Percentiles rank a stretch among this genome's conserved stretches.
These are phyloP conservation scores for Pararge aegeria DNA, from an alignment of 1,140 invertebrate species.

Conservation along the genomic window DNA sequence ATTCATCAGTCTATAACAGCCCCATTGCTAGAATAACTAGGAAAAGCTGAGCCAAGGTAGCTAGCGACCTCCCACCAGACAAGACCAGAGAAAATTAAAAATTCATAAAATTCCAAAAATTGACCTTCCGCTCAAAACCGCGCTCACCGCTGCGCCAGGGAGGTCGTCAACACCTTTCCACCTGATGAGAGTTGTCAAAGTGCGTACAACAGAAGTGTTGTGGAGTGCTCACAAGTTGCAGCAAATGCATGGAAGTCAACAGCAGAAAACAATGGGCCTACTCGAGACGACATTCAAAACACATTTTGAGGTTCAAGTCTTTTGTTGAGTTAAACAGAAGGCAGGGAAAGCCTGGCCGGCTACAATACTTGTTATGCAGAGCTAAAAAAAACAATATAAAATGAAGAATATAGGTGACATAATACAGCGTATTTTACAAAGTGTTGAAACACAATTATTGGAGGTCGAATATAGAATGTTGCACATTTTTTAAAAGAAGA, in stretches of 20 bases:
- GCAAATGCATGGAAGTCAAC: constrained; percentile 22
- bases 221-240: constrained; percentile 6
- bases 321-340: constrained; percentile 22
- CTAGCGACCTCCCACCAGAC: no score
- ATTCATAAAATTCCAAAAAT: no score
- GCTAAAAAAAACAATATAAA: neutral
- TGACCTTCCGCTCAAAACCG: no score
- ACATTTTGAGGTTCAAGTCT: constrained; percentile 28
- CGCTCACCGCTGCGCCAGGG: no score
- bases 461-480: no score
- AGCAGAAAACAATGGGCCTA: constrained; percentile 20
- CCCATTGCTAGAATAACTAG: no score
- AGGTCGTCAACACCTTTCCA: neutral
- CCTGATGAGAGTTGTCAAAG: constrained; percentile 16
- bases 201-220: neutral
- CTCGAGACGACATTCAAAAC: constrained; percentile 32
- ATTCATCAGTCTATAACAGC: no score
- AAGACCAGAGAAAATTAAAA: no score
- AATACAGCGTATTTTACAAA: no score
- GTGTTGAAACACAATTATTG: no score
- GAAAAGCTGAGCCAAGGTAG: no score
- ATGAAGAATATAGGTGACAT: neutral
- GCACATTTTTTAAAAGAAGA: no score
- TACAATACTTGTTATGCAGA: constrained; percentile 6
- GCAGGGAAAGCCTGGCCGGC: constrained; percentile 21